Evolutionary conservation across 2,797 vertebrate genomes (phyloP).

Genomic region (Cyclura pinguis): DNA sequence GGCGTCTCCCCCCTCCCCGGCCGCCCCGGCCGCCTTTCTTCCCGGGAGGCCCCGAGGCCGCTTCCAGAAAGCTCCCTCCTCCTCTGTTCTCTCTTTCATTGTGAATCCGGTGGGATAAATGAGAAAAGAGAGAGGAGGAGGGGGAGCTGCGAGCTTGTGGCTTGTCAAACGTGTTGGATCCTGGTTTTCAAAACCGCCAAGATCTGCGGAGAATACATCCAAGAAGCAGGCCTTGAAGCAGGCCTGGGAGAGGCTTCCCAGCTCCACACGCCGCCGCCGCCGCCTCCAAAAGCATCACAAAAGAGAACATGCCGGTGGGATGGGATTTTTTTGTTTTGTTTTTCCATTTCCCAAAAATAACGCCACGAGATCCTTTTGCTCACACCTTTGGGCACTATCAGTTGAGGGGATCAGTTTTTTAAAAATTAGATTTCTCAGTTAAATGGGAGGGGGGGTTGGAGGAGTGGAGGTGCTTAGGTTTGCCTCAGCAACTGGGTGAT

Average conservation of each 20-base stretch:
- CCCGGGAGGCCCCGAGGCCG: neutral
- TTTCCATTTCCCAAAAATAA: too few species aligned
- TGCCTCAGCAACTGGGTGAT: neutral
- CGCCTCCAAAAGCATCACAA: neutral
- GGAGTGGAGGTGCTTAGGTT: neutral
- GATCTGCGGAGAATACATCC: neutral
- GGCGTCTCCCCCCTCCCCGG: neutral
- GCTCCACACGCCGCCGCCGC: neutral
- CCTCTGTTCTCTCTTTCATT: neutral
- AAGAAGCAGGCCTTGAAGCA: neutral
- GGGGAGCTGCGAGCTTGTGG: neutral
- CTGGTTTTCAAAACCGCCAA: neutral
- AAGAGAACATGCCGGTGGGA: neutral
- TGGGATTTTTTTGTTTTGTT: neutral
- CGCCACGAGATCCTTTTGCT: neutral
- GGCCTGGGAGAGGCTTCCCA: neutral
- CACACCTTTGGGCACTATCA: neutral
- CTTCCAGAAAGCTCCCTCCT: slow-evolving; percentile 30
- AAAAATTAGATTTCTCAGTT: too few species aligned
- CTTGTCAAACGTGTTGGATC: neutral
- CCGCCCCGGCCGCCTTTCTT: neutral
- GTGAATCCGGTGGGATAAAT: neutral
- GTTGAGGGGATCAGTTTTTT: too few species aligned
- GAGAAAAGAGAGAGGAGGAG: slow-evolving; percentile 25
- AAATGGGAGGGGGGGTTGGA: too few species aligned